Conservation (phyloP, 2,113 vertebrate genomes). For the Paradoxurus hermaphroditus region DNA sequence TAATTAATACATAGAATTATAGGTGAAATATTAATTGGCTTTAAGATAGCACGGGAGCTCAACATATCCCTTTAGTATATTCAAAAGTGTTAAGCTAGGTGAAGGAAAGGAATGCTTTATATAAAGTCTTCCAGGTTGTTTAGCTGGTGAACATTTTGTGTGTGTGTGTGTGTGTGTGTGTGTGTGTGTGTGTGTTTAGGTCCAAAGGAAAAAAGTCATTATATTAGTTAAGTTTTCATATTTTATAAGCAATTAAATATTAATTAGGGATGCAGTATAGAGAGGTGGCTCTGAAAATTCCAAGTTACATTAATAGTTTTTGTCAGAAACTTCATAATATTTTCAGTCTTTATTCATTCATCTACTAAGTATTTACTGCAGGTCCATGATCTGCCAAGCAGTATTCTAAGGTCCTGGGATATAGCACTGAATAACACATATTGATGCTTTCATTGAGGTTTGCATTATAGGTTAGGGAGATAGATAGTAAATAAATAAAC, state of each 20-base stretch:
- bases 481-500: not conserved
- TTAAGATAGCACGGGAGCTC: not conserved
- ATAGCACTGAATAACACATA: not conserved
- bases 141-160: not conserved
- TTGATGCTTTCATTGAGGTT: not conserved
- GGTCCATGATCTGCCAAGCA: not conserved
- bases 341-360: not conserved
- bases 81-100: not conserved
- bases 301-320: not conserved
- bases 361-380: not conserved
- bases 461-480: not conserved
- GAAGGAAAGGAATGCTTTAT: not conserved
- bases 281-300: not conserved
- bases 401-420: not conserved
- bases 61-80: not conserved
- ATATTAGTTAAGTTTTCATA: constrained; percentile 8
- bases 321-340: not conserved
- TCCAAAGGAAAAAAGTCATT: not conserved
- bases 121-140: not conserved
- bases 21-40: not conserved
- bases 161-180: not conserved
- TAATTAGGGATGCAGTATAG: not conserved
- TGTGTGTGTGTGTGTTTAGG: not conserved
- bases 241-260: not conserved
- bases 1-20: not conserved